phyloP scores from a whole-genome alignment of 1,140 invertebrate species.

The Scaptodrosophila lebanonensis region DNA sequence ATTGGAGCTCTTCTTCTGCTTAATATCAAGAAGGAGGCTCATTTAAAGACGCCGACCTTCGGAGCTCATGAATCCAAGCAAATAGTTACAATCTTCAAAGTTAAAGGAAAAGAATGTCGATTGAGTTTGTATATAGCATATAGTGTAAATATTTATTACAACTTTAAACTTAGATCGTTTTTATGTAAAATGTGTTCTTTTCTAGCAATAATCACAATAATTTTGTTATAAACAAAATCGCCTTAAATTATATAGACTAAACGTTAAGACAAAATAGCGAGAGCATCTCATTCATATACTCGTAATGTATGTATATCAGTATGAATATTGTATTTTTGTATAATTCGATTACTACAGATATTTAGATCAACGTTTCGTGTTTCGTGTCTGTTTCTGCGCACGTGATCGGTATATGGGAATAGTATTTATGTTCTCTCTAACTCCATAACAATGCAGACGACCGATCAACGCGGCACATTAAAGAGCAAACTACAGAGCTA shows the following conservation, averaged over 20 bases:
- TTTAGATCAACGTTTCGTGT: conserved; percentile 57
- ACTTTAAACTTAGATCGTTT: conserved; percentile 69
- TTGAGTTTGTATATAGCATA: conserved; percentile 44
- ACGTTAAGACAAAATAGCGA: conserved; percentile 71
- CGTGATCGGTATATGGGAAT: too few relatives aligned
- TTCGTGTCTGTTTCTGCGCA: conserved; percentile 43
- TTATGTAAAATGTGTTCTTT: conserved; percentile 74
- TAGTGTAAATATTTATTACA: conserved; percentile 59
- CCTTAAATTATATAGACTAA: conserved; percentile 72
- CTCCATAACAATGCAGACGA: conserved; percentile 20
- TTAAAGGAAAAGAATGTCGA: too few relatives aligned
- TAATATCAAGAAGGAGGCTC: too few relatives aligned
- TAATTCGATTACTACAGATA: conserved; percentile 64
- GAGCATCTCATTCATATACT: conserved; percentile 48
- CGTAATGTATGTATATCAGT: conserved; percentile 33
- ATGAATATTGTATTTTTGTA: conserved; percentile 23
- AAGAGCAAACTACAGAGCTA: conserved; percentile 50
- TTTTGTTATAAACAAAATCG: conserved; percentile 75
- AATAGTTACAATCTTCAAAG: too few relatives aligned
- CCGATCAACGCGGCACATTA: conserved; percentile 11
- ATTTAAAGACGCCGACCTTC: too few relatives aligned
- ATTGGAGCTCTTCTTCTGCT: too few relatives aligned
- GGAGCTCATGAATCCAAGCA: too few relatives aligned
- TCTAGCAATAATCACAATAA: conserved; percentile 75
- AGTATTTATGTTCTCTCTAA: too few relatives aligned